A percentile compares a stretch with the other conserved stretches of the same genome.
Conservation (phyloP, 2,797 vertebrate species). For the Selene dorsalis region DNA sequence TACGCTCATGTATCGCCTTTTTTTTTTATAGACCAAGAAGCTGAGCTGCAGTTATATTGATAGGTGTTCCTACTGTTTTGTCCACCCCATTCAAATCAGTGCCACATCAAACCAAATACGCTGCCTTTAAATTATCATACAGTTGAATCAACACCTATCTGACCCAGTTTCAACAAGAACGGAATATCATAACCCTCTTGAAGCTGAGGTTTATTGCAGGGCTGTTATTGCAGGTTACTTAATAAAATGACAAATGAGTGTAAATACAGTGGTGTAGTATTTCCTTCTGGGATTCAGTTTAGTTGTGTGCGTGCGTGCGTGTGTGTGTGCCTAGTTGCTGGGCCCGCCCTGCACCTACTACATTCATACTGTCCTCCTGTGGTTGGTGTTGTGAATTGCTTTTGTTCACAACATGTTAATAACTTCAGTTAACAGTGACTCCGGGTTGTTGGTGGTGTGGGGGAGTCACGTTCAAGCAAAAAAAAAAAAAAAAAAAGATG, state of each 20-base stretch:
- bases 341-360: neutral
- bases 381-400: slow-evolving; percentile 34
- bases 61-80: neutral
- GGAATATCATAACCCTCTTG: too few relatives aligned
- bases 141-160: too few relatives aligned
- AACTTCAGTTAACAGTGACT: neutral
- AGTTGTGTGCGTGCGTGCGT: too few relatives aligned
- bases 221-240: neutral
- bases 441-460: fast-evolving
- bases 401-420: neutral
- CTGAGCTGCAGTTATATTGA: neutral
- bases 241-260: neutral
- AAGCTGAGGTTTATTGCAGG: too few relatives aligned
- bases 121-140: too few relatives aligned
- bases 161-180: too few relatives aligned
- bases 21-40: neutral
- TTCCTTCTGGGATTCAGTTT: too few relatives aligned
- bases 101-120: too few relatives aligned
- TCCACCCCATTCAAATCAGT: too few relatives aligned
- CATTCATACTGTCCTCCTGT: slow-evolving; percentile 61
- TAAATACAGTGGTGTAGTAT: neutral
- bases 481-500: too few relatives aligned
- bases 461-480: fast-evolving
- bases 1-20: neutral
- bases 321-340: neutral